A percentile compares a stretch with the other conserved stretches of the same genome.
These are phyloP conservation scores for Hylomyscus alleni DNA, from an alignment of 2,797 vertebrate species.

Conservation along the genomic window DNA sequence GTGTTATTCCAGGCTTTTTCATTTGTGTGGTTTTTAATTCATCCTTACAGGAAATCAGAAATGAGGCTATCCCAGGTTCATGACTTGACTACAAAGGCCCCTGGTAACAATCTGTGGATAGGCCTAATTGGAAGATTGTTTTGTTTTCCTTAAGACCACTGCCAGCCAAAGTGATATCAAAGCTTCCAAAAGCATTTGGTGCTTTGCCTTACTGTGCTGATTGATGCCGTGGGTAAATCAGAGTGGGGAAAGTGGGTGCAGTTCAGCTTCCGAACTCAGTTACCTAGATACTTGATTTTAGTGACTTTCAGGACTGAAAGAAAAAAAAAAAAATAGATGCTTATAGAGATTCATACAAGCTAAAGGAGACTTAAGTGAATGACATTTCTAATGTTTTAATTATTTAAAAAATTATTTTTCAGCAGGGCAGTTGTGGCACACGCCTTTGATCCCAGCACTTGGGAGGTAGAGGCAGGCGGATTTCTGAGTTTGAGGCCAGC, in stretches of 20 bases:
- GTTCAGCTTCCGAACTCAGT: conserved; percentile 24
- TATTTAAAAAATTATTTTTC: not conserved
- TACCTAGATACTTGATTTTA: conserved; percentile 30
- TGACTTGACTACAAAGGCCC: conserved; percentile 22
- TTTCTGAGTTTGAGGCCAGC: too few relatives aligned
- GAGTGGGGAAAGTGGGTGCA: not conserved
- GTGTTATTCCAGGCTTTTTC: not conserved
- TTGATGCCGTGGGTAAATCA: conserved; percentile 3
- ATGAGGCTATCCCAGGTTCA: conserved; percentile 12
- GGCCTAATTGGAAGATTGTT: not conserved
- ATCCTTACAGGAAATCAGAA: conserved; percentile 23
- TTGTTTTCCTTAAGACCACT: not conserved
- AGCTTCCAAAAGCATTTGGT: not conserved
- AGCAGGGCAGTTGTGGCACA: too few relatives aligned
- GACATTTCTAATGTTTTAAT: not conserved
- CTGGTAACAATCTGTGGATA: conserved; percentile 9
- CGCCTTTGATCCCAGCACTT: too few relatives aligned
- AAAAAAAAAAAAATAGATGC: not conserved
- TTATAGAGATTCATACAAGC: not conserved
- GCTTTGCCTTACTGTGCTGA: conserved; percentile 7
- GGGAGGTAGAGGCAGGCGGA: too few relatives aligned
- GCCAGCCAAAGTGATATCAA: not conserved
- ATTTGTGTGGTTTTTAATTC: not conserved
- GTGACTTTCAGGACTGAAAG: conserved; percentile 21
- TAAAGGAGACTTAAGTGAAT: not conserved